Conservation (phyloP, 2,797 vertebrate genomes). For the Coregonus suidteri region DNA sequence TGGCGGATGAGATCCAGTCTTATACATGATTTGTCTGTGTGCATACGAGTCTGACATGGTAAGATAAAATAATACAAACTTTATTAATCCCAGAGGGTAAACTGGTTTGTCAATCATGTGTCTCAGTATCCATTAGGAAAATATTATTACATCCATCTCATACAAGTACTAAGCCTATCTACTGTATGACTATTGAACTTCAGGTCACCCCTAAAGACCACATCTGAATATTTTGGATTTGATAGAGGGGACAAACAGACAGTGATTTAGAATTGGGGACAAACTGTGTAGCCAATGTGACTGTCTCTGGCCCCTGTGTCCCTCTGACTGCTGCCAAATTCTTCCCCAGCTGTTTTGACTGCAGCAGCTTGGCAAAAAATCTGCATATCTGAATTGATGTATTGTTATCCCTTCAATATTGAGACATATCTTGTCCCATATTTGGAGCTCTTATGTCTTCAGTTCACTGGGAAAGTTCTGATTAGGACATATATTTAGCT, state of each 20-base stretch:
- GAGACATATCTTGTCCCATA: not conserved
- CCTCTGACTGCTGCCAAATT: not conserved
- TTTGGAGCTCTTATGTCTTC: not conserved
- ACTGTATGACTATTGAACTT: too few relatives aligned
- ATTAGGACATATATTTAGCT: not conserved
- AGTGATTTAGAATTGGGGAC: not conserved
- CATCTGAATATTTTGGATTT: not conserved
- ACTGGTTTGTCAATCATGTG: too few relatives aligned
- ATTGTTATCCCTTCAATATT: conserved; percentile 11
- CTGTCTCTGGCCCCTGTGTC: not conserved
- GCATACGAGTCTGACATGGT: too few relatives aligned
- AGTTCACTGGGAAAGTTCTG: not conserved
- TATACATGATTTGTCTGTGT: too few relatives aligned
- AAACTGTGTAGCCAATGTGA: not conserved
- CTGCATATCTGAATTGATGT: conserved; percentile 17
- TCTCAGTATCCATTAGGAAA: too few relatives aligned
- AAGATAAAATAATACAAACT: too few relatives aligned
- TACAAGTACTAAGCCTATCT: too few relatives aligned
- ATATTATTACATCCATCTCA: too few relatives aligned
- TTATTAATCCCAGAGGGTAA: too few relatives aligned
- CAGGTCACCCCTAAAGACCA: too few relatives aligned
- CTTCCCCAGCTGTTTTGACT: conserved; percentile 2
- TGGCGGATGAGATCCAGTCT: too few relatives aligned
- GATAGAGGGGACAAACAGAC: not conserved
- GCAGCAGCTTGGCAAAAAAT: not conserved